Conservation (phyloP, 2,797 vertebrate species). For the Echiichthys vipera region DNA sequence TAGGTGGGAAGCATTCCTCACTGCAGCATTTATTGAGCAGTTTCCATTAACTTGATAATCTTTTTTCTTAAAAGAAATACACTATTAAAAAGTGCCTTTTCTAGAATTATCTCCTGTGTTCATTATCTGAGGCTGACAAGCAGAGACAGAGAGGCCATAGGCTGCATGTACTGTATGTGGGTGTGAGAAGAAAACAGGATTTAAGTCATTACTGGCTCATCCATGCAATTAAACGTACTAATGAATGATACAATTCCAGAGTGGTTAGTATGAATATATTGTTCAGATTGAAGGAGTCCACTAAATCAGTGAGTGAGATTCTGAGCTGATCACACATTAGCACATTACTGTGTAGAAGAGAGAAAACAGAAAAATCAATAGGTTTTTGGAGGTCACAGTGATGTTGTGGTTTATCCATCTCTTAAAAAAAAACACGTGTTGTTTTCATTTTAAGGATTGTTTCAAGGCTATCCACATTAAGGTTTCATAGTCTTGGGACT, state of each 20-base stretch:
- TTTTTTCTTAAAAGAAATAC: constrained; percentile 71
- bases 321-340: constrained; percentile 3
- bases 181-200: constrained; percentile 70
- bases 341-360: background rate
- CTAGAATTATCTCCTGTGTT: constrained; percentile 62
- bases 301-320: constrained; percentile 9
- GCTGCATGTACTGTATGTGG: constrained; percentile 52
- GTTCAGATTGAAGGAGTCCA: constrained; percentile 24
- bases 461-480: background rate
- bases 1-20: constrained; percentile 79
- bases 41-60: constrained; percentile 84
- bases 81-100: constrained; percentile 64
- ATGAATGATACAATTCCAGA: constrained; percentile 49
- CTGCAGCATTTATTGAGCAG: constrained; percentile 76
- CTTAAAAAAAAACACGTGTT: background rate
- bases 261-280: constrained; percentile 45
- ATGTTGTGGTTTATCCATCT: background rate
- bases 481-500: background rate
- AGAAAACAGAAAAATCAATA: background rate
- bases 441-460: background rate
- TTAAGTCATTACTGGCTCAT: constrained; percentile 68
- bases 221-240: constrained; percentile 70
- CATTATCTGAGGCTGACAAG: constrained; percentile 61
- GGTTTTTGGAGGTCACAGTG: background rate
- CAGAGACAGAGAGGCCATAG: constrained; percentile 51